Conservation (phyloP, 2,888 invertebrate genomes). For the Coenonympha glycerion region DNA sequence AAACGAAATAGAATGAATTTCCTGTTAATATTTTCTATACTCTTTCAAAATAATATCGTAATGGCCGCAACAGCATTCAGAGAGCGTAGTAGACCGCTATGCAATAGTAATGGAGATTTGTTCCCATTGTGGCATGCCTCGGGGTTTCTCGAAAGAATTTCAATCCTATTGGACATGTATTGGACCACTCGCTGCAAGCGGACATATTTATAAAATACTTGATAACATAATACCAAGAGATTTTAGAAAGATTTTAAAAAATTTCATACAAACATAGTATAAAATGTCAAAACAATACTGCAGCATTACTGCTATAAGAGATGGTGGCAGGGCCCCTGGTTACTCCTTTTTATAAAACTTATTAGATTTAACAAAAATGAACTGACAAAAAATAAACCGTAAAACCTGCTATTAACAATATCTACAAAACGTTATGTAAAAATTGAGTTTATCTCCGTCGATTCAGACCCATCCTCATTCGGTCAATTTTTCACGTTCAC, state of each 20-base stretch:
- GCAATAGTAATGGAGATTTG: neutral
- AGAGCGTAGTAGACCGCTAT: neutral
- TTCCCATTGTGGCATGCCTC: neutral
- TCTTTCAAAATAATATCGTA: neutral
- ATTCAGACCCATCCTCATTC: neutral
- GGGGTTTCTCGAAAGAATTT: neutral
- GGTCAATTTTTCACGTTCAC: neutral
- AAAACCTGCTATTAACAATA: too few relatives aligned
- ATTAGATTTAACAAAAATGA: too few relatives aligned
- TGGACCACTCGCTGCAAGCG: neutral
- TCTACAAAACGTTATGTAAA: too few relatives aligned
- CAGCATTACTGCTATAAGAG: too few relatives aligned
- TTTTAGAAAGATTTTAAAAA: neutral
- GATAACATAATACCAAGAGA: neutral
- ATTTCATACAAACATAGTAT: too few relatives aligned
- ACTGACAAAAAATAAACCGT: too few relatives aligned
- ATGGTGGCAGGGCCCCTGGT: too few relatives aligned
- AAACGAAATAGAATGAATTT: too few relatives aligned
- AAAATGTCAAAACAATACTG: too few relatives aligned
- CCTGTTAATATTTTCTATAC: neutral
- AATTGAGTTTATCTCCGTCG: neutral
- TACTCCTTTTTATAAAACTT: too few relatives aligned
- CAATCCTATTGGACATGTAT: constrained; percentile 4
- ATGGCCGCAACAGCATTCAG: neutral
- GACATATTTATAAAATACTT: neutral